These are phyloP conservation scores for Parambassis ranga DNA, from an alignment of 2,797 vertebrate species.

Conservation along the genomic window DNA sequence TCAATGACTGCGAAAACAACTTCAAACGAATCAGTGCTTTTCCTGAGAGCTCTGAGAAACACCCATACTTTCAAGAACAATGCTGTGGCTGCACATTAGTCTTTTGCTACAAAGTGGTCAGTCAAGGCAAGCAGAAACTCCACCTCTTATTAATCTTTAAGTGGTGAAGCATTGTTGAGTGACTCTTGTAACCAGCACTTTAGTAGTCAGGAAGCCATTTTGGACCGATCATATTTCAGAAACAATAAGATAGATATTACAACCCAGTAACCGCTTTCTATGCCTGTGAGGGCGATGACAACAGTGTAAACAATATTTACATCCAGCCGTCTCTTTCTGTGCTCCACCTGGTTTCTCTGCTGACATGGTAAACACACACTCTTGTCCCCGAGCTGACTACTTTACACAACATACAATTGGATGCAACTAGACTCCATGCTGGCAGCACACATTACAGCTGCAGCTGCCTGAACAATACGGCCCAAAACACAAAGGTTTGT, in stretches of 20 bases:
- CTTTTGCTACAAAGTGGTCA: neutral
- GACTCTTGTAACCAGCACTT: slow-evolving; percentile 12
- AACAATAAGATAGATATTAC: neutral
- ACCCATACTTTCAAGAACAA: slow-evolving; percentile 10
- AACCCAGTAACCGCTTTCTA: neutral
- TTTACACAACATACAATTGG: slow-evolving; percentile 37
- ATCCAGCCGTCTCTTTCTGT: slow-evolving; percentile 18
- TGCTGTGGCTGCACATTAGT: slow-evolving; percentile 5
- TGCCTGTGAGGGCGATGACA: neutral
- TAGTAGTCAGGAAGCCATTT: neutral
- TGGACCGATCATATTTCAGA: slow-evolving; percentile 20
- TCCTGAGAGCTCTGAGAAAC: neutral
- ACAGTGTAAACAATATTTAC: slow-evolving; percentile 43
- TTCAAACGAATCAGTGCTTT: neutral
- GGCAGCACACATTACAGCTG: slow-evolving; percentile 1
- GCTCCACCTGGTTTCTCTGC: slow-evolving; percentile 47
- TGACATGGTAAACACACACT: slow-evolving; percentile 59
- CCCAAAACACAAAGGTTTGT: neutral
- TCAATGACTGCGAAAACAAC: neutral
- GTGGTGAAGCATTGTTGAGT: slow-evolving; percentile 3
- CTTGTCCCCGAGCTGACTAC: slow-evolving; percentile 16
- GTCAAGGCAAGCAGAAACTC: neutral
- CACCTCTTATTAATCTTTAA: slow-evolving; percentile 24
- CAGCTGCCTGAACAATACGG: slow-evolving; percentile 11
- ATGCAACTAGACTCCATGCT: slow-evolving; percentile 3